Evolutionary conservation across 1,140 invertebrate species (phyloP), one percentile per base, ranked within the genome.

Genomic region (Drosophila pallidifrons): DNA sequence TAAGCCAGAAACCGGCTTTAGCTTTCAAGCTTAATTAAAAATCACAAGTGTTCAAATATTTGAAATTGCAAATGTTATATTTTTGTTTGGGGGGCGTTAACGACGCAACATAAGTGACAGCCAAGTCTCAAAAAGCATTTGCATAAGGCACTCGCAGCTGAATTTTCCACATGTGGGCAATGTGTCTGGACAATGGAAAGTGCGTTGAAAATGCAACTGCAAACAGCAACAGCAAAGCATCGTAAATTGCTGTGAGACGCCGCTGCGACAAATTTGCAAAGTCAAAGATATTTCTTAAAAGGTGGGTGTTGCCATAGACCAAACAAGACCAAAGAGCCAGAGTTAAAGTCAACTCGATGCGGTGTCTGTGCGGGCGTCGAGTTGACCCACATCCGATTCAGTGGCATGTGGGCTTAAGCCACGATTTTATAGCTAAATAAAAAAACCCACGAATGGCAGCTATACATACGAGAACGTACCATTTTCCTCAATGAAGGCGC

Each of bases 401-500:
- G 45, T 58, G 46, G 8, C 77, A 76, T 54, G 57, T 89, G 85
- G 81, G 79, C 46, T 68, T 67, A 64, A 66, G 78, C 82, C 83
- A 76, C 83, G 75, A 89, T 72, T 82, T 58, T 65, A 81, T 61
- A 41, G 63, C 57, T 51, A 61, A 46, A 68, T 69, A 76, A 80
- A 54, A 54, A 68, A 30, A 25, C 86, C 86, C 82, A 90, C 85
- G 66, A 61, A 4, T 52, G 41, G 58, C 54, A n/a, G 65, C 35
- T 70, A 7, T 64, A 89, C 91, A 7, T 64, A 89, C 91, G 7
- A 25, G 20, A 60, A 90, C 91, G 76, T 81, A 92, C 91, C 91
- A 87, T 92, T 92, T 91, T 91, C 91, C 73, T 92, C 91, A 76
- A 82, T 82, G 75, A 92, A 92, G 69, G 88, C 87, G 78, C 91